phyloP scores from a whole-genome alignment of 53 echinoderm and acorn worm genomes.

The Apostichopus leukothele region DNA sequence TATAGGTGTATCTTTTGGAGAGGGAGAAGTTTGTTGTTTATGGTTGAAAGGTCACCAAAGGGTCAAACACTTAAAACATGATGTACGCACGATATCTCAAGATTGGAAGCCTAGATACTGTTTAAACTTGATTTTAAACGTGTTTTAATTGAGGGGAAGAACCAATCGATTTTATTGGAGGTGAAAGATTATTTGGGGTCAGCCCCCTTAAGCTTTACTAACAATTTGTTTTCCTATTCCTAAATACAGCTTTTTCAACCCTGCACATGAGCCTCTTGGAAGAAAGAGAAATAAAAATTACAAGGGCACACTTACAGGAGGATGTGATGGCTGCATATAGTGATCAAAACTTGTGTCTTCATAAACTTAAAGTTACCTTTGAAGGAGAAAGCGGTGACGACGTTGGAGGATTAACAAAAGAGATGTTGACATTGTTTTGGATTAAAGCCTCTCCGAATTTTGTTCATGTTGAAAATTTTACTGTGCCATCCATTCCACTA shows the following conservation, averaged over 20 bases:
- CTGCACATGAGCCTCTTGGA: conserved; percentile 7
- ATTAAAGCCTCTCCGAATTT: not conserved
- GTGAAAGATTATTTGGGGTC: too few species aligned
- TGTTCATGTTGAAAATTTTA: not conserved
- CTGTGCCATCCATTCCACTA: conserved; percentile 9
- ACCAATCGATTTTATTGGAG: too few species aligned
- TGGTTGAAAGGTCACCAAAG: too few species aligned
- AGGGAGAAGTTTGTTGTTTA: too few species aligned
- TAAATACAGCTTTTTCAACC: not conserved
- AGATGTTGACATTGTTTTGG: conserved; percentile 25
- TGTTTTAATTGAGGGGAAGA: too few species aligned
- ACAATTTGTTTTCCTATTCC: too few species aligned
- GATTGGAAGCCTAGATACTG: too few species aligned
- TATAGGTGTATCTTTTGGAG: too few species aligned
- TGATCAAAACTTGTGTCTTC: not conserved
- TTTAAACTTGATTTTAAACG: too few species aligned
- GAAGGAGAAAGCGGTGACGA: conserved; percentile 19
- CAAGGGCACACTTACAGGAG: not conserved
- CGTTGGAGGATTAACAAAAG: conserved; percentile 14
- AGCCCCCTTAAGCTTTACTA: too few species aligned
- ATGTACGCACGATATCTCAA: too few species aligned
- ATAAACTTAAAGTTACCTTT: conserved; percentile 20
- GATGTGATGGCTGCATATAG: not conserved
- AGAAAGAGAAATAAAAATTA: not conserved
- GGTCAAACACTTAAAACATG: too few species aligned